A percentile compares a stretch with the other conserved stretches of the same genome.
Conservation (phyloP, 2,113 vertebrate species). For the Phalacrocorax pelagicus region DNA sequence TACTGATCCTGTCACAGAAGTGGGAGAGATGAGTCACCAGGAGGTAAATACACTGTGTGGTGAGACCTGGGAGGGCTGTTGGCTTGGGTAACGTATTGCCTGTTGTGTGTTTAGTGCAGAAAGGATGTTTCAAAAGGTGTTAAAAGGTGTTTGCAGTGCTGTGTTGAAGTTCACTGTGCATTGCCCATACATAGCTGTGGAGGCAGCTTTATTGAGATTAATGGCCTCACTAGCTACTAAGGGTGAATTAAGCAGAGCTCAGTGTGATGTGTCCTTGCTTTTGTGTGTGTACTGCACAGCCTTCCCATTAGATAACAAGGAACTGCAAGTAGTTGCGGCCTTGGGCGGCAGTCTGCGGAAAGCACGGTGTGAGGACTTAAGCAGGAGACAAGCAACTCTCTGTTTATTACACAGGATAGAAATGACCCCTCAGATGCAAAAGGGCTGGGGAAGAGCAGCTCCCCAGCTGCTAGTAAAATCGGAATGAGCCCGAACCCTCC, state of each 20-base stretch:
- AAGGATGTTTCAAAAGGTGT: neutral
- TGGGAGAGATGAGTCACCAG: neutral
- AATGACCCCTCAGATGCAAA: neutral
- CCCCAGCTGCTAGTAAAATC: neutral
- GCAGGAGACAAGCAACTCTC: neutral
- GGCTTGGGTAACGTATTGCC: neutral
- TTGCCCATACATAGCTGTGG: neutral
- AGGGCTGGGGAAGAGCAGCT: neutral
- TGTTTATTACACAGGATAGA: neutral
- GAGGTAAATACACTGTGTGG: neutral
- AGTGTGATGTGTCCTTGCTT: neutral
- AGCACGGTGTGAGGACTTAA: accelerated
- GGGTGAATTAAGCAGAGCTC: neutral
- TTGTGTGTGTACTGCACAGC: neutral
- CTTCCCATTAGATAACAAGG: neutral
- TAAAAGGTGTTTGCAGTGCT: neutral
- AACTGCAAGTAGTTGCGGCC: neutral
- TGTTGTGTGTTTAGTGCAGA: neutral
- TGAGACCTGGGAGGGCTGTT: neutral
- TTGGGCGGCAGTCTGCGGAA: neutral
- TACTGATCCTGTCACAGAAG: neutral
- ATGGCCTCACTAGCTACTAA: neutral
- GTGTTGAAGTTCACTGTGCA: neutral
- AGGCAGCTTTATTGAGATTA: neutral
- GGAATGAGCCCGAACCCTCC: neutral